Evolutionary conservation across 2,797 vertebrate species (phyloP), one percentile per base, ranked within the genome.

Genomic region (Catamblyrhynchus diadema): DNA sequence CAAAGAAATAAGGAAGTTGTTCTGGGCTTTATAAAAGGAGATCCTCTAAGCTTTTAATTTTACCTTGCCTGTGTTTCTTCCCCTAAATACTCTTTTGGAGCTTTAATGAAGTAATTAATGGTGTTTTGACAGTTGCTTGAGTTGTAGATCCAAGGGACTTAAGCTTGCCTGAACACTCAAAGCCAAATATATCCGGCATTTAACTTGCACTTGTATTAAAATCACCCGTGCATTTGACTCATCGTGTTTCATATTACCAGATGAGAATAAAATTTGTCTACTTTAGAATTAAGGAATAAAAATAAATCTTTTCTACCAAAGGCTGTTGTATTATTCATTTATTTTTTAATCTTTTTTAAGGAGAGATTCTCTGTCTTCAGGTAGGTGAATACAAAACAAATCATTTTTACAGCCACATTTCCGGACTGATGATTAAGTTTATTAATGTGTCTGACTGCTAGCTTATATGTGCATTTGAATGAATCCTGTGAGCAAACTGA

Each of bases 151-250:
- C 21, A 61, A 81, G 87, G 62, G 66, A 92, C 17, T 92, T 94
- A 91, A 91, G 48, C 56, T 82, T 87, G 15, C 53, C 45, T 89
- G 74, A 87, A 53, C 20, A 72, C 27, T 93, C 1, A 0, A 82
- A 94, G 57, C 60, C 87, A 83, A 87, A 93, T 90, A 57, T 85
- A 94, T 67, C 65, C 39, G 10, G 27, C 53, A 78, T 94, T 93
- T 87, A 85, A 74, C 75, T 85, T 88, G 61, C n/a, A 69, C 19
- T 94, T 88, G 14, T 1, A 67, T 87, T 87, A 85, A 87, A 78
- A 82, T 85, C 48, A 61, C 37, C 75, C 39, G 9, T 91, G 74
- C 56, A 47, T 82, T 94, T 95, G 75, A 85, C 61, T 95, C 64
- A 70, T 65, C 22, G 32, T 81, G 44, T 82, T 93, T 84, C 81